Percentiles rank a stretch among this genome's conserved stretches.
phyloP scores from a whole-genome alignment of 1,140 invertebrate species.

The Polypedilum vanderplanki region DNA sequence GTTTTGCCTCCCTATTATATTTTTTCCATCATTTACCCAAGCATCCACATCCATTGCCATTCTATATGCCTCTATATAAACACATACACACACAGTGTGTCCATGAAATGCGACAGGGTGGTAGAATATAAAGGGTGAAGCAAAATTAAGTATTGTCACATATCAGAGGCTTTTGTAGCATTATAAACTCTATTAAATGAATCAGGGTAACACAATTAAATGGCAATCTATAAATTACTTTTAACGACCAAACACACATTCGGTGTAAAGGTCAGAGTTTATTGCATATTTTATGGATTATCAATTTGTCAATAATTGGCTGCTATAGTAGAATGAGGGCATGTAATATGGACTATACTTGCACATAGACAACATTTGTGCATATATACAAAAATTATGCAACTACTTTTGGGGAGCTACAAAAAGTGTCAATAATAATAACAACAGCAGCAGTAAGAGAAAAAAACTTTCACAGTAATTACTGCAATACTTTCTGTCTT shows the following conservation, averaged over 20 bases:
- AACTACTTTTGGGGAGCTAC: neutral
- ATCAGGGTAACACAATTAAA: constrained; percentile 18
- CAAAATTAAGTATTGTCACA: constrained; percentile 13
- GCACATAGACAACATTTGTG: neutral
- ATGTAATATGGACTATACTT: no score
- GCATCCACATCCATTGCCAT: neutral
- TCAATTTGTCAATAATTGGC: constrained; percentile 27
- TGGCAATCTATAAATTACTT: constrained; percentile 26
- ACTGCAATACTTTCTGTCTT: neutral
- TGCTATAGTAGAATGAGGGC: neutral
- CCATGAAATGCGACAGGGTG: neutral
- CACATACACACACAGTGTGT: neutral
- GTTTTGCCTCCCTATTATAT: neutral
- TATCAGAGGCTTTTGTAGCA: neutral
- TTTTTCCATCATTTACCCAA: neutral
- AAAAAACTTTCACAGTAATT: constrained; percentile 1
- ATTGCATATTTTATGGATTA: constrained; percentile 28
- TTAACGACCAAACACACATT: constrained; percentile 24
- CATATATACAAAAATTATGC: neutral
- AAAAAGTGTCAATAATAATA: constrained; percentile 4
- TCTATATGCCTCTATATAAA: neutral
- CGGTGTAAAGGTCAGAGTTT: constrained; percentile 26
- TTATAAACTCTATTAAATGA: constrained; percentile 14
- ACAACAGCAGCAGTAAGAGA: neutral
- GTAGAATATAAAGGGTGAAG: neutral